Evolutionary conservation across 2,888 invertebrate species (phyloP).

Genomic region (Meghimatium bilineatum): DNA sequence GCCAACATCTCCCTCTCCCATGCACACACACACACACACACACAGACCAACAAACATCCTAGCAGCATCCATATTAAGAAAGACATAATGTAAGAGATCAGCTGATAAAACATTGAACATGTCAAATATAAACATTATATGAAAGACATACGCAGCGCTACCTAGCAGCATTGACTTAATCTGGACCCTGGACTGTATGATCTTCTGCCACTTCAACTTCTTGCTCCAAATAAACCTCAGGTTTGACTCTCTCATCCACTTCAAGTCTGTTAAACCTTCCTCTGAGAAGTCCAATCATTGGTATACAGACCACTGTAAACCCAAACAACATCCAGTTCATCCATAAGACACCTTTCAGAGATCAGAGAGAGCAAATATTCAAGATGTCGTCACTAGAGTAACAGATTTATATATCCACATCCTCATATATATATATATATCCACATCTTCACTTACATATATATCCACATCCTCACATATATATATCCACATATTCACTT

Average conservation of each 20-base stretch:
- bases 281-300: slow-evolving; percentile 60
- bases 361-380: too few relatives aligned
- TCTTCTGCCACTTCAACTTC: slow-evolving; percentile 19
- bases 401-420: too few relatives aligned
- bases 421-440: too few relatives aligned
- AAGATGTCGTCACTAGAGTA: too few relatives aligned
- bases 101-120: not conserved
- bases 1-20: not conserved
- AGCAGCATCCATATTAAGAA: not conserved
- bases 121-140: not conserved
- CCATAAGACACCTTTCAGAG: slow-evolving; percentile 62
- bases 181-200: slow-evolving; percentile 4
- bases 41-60: not conserved
- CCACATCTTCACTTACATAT: too few relatives aligned
- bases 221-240: slow-evolving; percentile 26
- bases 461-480: too few relatives aligned
- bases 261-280: slow-evolving; percentile 67
- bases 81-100: not conserved
- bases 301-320: slow-evolving; percentile 62
- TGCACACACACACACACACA: too few relatives aligned
- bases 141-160: not conserved
- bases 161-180: not conserved
- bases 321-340: slow-evolving; percentile 64
- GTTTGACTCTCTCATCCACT: slow-evolving; percentile 57
- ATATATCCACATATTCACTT: too few relatives aligned